Conservation (phyloP, 2,797 vertebrate genomes). For the Simalia tracyae region DNA sequence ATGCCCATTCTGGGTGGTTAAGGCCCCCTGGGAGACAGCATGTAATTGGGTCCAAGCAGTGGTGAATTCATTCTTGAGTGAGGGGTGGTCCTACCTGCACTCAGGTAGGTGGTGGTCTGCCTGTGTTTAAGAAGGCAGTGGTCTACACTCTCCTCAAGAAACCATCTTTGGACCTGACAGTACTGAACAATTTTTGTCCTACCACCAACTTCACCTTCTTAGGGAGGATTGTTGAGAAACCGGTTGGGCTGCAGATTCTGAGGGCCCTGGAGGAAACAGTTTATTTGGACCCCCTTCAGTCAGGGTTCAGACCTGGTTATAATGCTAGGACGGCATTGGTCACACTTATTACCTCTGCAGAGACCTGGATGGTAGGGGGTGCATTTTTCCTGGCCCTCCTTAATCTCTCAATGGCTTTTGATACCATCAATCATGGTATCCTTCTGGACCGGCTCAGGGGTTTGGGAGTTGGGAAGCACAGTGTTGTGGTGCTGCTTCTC, state of each 20-base stretch:
- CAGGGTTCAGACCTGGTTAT: neutral
- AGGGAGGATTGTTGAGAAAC: neutral
- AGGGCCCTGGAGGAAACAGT: neutral
- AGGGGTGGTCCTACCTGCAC: neutral
- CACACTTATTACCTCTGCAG: neutral
- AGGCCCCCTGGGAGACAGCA: neutral
- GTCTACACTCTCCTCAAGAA: neutral
- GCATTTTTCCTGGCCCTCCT: no score
- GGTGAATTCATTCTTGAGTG: neutral
- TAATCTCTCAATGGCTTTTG: no score
- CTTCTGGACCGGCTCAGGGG: no score
- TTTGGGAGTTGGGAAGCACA: no score
- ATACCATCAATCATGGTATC: no score
- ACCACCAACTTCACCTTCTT: neutral
- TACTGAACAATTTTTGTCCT: neutral
- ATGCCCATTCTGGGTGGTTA: neutral
- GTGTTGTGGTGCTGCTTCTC: no score
- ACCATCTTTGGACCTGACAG: neutral
- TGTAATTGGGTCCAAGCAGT: neutral
- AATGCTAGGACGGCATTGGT: neutral
- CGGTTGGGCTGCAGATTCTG: neutral
- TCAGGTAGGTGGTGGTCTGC: neutral
- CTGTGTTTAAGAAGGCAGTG: neutral
- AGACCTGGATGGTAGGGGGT: no score
- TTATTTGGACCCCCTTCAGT: neutral